phyloP scores from a whole-genome alignment of 2,797 vertebrate genomes.

The Sebastes oblongus region DNA sequence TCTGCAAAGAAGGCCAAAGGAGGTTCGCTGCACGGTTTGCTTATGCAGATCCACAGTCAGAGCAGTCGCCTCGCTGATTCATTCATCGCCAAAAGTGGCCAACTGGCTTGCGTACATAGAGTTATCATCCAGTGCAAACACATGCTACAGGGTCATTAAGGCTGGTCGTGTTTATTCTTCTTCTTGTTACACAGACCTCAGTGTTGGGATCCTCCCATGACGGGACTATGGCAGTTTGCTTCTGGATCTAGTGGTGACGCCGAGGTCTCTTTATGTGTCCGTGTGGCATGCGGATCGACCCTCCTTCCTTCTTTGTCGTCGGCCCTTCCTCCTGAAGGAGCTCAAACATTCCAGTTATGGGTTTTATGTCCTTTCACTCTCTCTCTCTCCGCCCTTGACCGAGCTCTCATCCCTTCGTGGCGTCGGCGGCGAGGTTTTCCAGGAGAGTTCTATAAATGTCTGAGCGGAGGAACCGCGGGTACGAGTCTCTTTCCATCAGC shows the following conservation, averaged over 20 bases:
- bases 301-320: slow-evolving; percentile 42
- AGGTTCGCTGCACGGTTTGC: slow-evolving; percentile 19
- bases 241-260: background rate
- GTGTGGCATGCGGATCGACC: background rate
- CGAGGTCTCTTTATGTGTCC: background rate
- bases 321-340: slow-evolving; percentile 49
- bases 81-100: slow-evolving; percentile 14
- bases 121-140: slow-evolving; percentile 43
- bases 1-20: slow-evolving; percentile 48
- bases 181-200: slow-evolving; percentile 3
- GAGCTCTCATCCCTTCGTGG: slow-evolving; percentile 68
- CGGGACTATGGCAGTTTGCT: background rate
- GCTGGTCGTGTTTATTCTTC: background rate
- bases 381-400: background rate
- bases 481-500: slow-evolving; percentile 91
- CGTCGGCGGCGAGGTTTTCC: slow-evolving; percentile 76
- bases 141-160: background rate
- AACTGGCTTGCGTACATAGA: background rate
- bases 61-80: slow-evolving; percentile 16
- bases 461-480: slow-evolving; percentile 86
- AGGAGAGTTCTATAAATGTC: slow-evolving; percentile 86
- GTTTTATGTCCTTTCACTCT: slow-evolving; percentile 24
- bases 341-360: slow-evolving; percentile 75
- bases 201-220: slow-evolving; percentile 4
- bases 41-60: slow-evolving; percentile 9